Evolutionary conservation across 2,113 vertebrate species (phyloP).

Genomic region (Copsychus sechellarum): DNA sequence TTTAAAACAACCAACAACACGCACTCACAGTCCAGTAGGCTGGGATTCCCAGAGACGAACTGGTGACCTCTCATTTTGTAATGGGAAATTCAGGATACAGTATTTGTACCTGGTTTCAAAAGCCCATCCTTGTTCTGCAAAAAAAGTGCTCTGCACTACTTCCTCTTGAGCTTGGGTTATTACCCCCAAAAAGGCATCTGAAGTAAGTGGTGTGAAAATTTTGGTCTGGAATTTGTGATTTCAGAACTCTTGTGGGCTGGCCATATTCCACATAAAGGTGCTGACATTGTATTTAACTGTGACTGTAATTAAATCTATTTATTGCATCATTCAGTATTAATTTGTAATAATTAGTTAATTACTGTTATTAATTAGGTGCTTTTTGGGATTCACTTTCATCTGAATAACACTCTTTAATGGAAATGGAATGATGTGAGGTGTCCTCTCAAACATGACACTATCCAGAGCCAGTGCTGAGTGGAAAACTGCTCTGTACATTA

Average conservation of each 20-base stretch:
- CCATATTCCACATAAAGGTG: conserved; percentile 17
- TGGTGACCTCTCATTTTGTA: background rate
- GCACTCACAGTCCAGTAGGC: background rate
- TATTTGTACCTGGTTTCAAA: background rate
- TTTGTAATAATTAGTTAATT: conserved; percentile 54
- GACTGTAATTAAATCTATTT: conserved; percentile 33
- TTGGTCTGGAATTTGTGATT: conserved; percentile 1
- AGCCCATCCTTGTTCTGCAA: background rate
- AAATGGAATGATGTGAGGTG: background rate
- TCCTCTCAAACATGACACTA: background rate
- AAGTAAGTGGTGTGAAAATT: background rate
- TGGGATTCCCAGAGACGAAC: background rate
- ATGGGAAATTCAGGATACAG: background rate
- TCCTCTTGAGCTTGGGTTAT: background rate
- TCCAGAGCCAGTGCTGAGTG: background rate
- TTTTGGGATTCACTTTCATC: background rate
- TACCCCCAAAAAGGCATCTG: background rate
- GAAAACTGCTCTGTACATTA: background rate
- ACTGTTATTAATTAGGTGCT: conserved; percentile 28
- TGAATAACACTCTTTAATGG: background rate
- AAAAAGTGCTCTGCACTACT: background rate
- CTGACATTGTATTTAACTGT: conserved; percentile 6
- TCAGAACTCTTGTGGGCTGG: conserved; percentile 35
- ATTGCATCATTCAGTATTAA: background rate
- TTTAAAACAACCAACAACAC: background rate